phyloP scores from a whole-genome alignment of 2,797 vertebrate genomes.

The Micrastur ruficollis region DNA sequence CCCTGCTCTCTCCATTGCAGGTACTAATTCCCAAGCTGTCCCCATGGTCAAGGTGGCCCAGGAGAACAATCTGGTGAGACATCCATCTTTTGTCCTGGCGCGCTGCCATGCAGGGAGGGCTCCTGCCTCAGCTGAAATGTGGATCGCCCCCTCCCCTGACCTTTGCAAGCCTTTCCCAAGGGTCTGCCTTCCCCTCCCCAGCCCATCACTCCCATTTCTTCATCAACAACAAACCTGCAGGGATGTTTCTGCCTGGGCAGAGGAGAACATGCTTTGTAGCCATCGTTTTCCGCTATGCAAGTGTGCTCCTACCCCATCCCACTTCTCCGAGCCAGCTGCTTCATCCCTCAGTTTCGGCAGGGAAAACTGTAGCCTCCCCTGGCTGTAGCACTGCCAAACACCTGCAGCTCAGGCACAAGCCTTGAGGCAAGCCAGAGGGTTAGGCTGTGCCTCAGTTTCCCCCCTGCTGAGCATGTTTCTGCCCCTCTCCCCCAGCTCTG shows the following conservation, averaged over 20 bases:
- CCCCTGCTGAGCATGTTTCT: neutral
- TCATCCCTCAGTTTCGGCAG: accelerated
- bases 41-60: accelerated
- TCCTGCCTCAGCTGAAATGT: accelerated
- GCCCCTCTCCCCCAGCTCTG: accelerated
- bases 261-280: neutral
- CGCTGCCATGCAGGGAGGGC: accelerated
- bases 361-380: accelerated
- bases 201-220: neutral
- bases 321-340: neutral
- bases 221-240: accelerated
- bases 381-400: neutral
- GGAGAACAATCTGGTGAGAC: conserved; percentile 23
- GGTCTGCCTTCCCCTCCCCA: neutral
- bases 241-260: neutral
- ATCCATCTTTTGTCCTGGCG: accelerated
- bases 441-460: neutral
- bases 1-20: neutral
- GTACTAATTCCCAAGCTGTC: neutral
- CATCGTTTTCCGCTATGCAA: neutral
- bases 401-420: neutral
- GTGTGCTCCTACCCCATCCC: neutral
- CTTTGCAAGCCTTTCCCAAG: neutral
- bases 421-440: neutral
- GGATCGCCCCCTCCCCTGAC: neutral